Evolutionary conservation across 1,140 invertebrate genomes (phyloP), one percentile per base, ranked within the genome.

Genomic region (Zaprionus lachaisei): DNA sequence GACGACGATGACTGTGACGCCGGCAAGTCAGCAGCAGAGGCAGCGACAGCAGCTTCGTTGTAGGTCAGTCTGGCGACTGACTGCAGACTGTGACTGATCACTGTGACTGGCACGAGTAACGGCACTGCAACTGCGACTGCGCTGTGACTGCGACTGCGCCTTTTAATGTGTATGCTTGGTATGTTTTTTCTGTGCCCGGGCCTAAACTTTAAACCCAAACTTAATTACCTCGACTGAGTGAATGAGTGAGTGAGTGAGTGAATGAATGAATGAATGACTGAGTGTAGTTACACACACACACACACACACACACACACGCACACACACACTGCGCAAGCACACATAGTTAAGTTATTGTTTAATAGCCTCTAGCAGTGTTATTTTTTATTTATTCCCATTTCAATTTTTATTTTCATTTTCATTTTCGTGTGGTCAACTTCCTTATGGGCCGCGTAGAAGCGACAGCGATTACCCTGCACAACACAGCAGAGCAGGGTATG

Each of bases 181-280:
- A 26, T 22, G 14, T 26, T 55, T 28, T 55, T 51, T 22, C 34
- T 65, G 12, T 60, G 56, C 47, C 28, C 15, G 44, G 34, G 65
- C 61, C 54, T 71, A 51, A 80, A 89, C 83, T 86, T 80, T 70
- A 80, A 86, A 80, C 84, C 80, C 72, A 75, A 86, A 86, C 84
- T 83, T 84, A 89, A 89, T 89, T 89, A 89, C 80, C 83, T 63
- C 47, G 11, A 60, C 56, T 31, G 79, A 84, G 51, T 28, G 56
- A 51, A 5, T 61, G 38, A 37, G 1, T 69, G 49, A 41, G 6
- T 34, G 17, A 55, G 20, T 28, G 56, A 51, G 5, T 61, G 38
- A 37, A 1, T 69, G 49, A 41, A 1, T 69, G 49, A 41, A 15
- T 34, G 17, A 55, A 17, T 55, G 68, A 56, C 66, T 34, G 55